Evolutionary conservation across 2,888 invertebrate genomes (phyloP), one percentile per base, ranked within the genome.

Genomic region (Miltochrista miniata): DNA sequence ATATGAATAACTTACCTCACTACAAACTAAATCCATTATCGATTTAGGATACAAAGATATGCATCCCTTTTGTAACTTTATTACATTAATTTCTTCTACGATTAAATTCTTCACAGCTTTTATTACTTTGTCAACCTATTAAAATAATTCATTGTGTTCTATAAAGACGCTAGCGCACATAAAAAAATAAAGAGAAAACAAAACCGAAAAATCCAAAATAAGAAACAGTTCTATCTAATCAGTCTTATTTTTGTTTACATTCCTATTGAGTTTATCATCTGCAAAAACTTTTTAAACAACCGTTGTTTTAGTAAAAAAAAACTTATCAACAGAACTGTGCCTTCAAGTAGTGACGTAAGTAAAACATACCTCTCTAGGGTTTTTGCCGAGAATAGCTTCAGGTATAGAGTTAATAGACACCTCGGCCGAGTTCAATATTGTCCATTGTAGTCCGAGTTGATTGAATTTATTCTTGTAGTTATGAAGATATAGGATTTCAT

Each of bases 371-470:
- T 92, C 89, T 76, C 92, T 92, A 42, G 81, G 80, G 68, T 91
- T 85, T 79, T 93, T 93, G 33, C 93, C 92, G 33, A 92, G 74
- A 55, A 96, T 88, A 64, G 95, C 95, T 56, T 90, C 79, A n/a
- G 96, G 96, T 56, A 95, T 92, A 48, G 90, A 76, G 52, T 71
- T 81, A 50, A 96, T 72, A 10, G 78, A 74, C 29, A 95, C 69
- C 55, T 83, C 82, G 43, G 74, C 73, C 14, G 87, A 74, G 50
- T 80, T 80, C n/a, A 80, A 40, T 60, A 86, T 76, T 48, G 71
- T 83, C 80, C 93, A 92, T 33, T 79, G 70, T 15, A 95, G 72
- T 12, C 96, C 96, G 46, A 95, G 85, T 64, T 88, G 91, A 45
- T 71, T 68, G 58, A 96, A 92, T 68, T 93, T 92, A 4, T 90